A percentile compares a stretch with the other conserved stretches of the same genome.
These are phyloP conservation scores for Amphimedon queenslandica DNA, from an alignment of 37 sponge, comb jelly and placozoan genomes.

Conservation along the genomic window DNA sequence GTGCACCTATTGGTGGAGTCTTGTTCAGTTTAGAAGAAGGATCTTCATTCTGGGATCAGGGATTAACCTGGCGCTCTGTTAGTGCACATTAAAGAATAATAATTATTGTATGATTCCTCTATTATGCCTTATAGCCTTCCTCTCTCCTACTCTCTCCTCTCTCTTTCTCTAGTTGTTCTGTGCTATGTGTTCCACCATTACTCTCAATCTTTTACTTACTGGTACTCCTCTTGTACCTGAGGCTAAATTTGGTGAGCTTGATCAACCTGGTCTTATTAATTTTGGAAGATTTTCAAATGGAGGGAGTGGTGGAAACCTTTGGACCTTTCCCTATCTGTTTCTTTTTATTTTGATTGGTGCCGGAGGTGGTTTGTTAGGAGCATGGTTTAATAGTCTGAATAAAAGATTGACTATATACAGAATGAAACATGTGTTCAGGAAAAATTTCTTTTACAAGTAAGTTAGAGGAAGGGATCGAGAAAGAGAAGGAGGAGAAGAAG, in stretches of 20 bases:
- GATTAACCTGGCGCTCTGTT: constrained; percentile 93
- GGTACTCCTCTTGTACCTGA: not conserved
- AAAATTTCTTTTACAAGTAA: constrained; percentile 1
- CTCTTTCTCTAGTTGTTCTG: constrained; percentile 86
- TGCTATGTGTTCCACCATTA: constrained; percentile 84
- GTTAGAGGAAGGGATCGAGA: no score
- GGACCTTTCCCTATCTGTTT: constrained; percentile 71
- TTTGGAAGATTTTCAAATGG: constrained; percentile 77
- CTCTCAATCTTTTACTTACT: constrained; percentile 74
- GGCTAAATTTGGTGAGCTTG: constrained; percentile 24
- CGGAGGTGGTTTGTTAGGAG: constrained; percentile 89
- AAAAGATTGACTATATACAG: constrained; percentile 78
- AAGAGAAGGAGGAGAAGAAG: no score
- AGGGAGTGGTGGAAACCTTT: constrained; percentile 29
- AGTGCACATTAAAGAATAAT: not conserved
- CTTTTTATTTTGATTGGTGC: constrained; percentile 87
- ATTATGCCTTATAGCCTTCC: no score
- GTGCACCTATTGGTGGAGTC: constrained; percentile 93
- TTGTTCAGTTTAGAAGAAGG: constrained; percentile 98
- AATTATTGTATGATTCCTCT: not conserved
- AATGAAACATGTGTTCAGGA: constrained; percentile 64
- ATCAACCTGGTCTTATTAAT: constrained; percentile 76
- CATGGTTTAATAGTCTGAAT: constrained; percentile 89
- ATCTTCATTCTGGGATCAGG: constrained; percentile 92
- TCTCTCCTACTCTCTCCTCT: not conserved